Evolutionary conservation across 92 coral and sea anemone species (phyloP).

Genomic region (Phenganax stokvisi): DNA sequence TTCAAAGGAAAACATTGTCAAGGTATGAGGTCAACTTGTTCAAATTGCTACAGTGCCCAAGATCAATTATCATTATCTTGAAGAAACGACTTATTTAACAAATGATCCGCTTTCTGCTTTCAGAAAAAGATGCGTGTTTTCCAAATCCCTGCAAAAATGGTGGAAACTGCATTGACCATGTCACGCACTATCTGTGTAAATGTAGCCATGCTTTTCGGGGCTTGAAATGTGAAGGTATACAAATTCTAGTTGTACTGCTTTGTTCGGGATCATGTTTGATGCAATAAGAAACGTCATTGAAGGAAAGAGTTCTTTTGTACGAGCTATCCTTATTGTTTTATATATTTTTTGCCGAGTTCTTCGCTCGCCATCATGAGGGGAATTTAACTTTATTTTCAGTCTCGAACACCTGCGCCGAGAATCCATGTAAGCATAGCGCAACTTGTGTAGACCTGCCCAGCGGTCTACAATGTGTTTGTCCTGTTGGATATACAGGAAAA

Average conservation of each 20-base stretch:
- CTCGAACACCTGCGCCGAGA: conserved; percentile 64
- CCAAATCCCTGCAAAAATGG: conserved; percentile 59
- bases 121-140: conserved; percentile 30
- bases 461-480: conserved; percentile 54
- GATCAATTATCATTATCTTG: not conserved
- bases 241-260: not conserved
- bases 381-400: conserved; percentile 28
- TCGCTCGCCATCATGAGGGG: not conserved
- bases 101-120: not conserved
- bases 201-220: conserved; percentile 24
- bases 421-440: conserved; percentile 47
- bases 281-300: too few species aligned
- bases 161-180: conserved; percentile 73
- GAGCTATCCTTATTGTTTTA: too few species aligned
- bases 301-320: too few species aligned
- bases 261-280: too few species aligned
- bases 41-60: not conserved
- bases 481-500: conserved; percentile 35
- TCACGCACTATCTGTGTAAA: conserved; percentile 53
- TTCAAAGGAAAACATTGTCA: conserved; percentile 36
- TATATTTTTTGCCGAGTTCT: too few species aligned
- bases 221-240: conserved; percentile 28
- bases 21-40: not conserved
- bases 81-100: not conserved
- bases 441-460: conserved; percentile 35